phyloP scores from a whole-genome alignment of 2,888 invertebrate species.

The Chorisops tibialis region DNA sequence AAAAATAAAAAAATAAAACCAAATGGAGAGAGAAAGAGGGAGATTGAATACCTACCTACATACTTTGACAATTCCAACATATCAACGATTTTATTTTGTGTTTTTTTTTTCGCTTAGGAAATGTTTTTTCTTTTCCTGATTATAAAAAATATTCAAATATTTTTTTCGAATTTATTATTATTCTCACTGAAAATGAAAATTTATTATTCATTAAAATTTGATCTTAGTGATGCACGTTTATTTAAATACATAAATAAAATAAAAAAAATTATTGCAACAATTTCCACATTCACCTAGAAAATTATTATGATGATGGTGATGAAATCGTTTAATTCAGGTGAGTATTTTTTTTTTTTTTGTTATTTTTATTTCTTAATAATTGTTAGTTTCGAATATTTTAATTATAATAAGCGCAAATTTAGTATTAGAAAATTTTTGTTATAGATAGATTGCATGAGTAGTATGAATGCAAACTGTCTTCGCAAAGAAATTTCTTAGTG shows the following conservation, averaged over 20 bases:
- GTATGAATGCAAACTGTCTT: too few relatives aligned
- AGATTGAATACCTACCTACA: not conserved
- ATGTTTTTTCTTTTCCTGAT: not conserved
- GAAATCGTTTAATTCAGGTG: not conserved
- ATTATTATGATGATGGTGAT: conserved; percentile 1
- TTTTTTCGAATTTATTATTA: not conserved
- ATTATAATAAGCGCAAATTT: too few relatives aligned
- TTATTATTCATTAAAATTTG: not conserved
- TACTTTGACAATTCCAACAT: not conserved
- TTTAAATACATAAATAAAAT: conserved; percentile 5
- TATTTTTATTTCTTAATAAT: not conserved
- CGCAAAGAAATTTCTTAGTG: too few relatives aligned
- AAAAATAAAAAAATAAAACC: not conserved
- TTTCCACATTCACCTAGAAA: too few relatives aligned
- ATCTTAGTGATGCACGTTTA: conserved; percentile 15
- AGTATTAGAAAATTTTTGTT: too few relatives aligned
- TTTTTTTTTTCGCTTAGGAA: not conserved
- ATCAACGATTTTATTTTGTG: not conserved
- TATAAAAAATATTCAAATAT: not conserved
- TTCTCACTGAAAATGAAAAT: not conserved
- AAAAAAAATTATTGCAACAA: not conserved
- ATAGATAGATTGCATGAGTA: too few relatives aligned
- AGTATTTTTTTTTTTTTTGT: not conserved
- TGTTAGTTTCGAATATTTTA: not conserved
- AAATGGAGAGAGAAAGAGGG: conserved; percentile 1